These are phyloP conservation scores for Clarias pachynema DNA, from an alignment of 2,797 vertebrate species.

Conservation along the genomic window DNA sequence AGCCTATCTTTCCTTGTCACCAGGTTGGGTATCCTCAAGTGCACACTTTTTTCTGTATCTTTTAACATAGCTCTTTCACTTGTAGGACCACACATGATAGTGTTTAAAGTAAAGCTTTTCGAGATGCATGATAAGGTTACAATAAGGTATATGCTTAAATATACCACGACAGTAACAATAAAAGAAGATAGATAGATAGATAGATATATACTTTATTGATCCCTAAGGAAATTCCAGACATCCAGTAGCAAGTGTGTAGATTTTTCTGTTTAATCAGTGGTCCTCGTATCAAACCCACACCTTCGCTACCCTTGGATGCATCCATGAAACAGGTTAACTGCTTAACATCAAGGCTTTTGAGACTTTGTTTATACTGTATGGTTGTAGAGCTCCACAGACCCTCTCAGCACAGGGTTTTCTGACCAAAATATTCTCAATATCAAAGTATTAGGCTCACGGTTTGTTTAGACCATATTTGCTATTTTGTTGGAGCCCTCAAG, in stretches of 20 bases:
- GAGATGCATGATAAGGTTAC: neutral
- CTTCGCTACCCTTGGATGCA: neutral
- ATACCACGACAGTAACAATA: neutral
- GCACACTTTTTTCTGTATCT: neutral
- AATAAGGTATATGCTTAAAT: neutral
- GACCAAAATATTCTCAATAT: neutral
- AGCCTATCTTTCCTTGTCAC: neutral
- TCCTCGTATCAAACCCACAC: neutral
- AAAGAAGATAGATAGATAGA: no score
- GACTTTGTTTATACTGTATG: neutral
- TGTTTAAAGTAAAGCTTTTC: neutral
- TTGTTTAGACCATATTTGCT: neutral
- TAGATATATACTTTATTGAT: no score
- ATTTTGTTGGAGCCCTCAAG: neutral
- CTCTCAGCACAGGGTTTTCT: neutral
- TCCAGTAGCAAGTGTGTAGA: no score
- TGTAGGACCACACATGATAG: neutral
- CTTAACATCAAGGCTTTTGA: neutral
- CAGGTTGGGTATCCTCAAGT: neutral
- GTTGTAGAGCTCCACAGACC: neutral
- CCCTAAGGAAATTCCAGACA: no score
- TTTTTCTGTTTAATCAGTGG: neutral
- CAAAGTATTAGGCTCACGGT: neutral
- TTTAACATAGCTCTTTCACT: neutral
- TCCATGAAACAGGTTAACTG: neutral